Evolutionary conservation across 2,888 invertebrate species (phyloP).

Genomic region (Prenolepis imparis): DNA sequence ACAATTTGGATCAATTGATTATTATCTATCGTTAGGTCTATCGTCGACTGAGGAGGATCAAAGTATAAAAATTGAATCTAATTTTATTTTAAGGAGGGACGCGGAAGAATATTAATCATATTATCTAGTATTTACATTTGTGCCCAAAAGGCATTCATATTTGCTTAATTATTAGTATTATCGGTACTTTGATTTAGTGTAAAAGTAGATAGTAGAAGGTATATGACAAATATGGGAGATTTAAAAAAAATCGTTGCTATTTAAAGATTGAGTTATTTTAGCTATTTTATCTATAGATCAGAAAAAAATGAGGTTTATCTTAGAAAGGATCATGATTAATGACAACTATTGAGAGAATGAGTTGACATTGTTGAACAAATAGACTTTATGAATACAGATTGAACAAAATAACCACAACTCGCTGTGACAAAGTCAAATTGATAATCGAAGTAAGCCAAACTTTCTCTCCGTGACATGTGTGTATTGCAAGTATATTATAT

Average conservation of each 20-base stretch:
- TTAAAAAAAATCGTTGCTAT: background rate
- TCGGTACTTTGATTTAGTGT: too few species aligned
- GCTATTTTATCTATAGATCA: too few species aligned
- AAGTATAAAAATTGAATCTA: too few species aligned
- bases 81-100: too few species aligned
- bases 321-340: background rate
- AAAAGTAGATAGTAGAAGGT: background rate
- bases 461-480: slow-evolving; percentile 21
- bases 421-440: slow-evolving; percentile 19
- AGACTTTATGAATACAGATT: background rate
- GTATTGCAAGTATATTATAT: slow-evolving; percentile 15
- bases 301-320: background rate
- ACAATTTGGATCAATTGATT: too few species aligned
- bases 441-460: slow-evolving; percentile 15
- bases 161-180: too few species aligned
- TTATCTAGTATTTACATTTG: too few species aligned
- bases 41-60: too few species aligned
- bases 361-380: background rate
- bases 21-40: too few species aligned
- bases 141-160: too few species aligned
- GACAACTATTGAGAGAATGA: background rate
- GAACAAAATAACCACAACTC: background rate
- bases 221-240: background rate
- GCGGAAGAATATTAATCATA: too few species aligned
- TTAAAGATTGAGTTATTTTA: background rate